A percentile compares a stretch with the other conserved stretches of the same genome.
Evolutionary conservation across 2,888 invertebrate genomes (phyloP).

Genomic region (Dugesia japonica): DNA sequence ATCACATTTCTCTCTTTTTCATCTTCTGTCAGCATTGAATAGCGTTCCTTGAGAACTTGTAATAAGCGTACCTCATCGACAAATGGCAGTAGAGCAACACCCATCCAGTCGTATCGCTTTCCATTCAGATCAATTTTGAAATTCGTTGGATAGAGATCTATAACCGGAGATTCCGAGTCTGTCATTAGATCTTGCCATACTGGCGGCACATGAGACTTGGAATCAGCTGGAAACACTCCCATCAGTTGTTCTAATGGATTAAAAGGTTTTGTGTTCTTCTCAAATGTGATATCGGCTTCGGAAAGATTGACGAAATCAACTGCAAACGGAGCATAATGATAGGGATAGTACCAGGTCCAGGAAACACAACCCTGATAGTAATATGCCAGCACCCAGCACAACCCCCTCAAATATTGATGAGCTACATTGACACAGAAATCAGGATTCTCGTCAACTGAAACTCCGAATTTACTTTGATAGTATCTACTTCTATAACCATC

Average conservation of each 20-base stretch:
- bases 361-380: slow-evolving; percentile 98
- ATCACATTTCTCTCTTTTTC: slow-evolving; percentile 58
- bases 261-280: slow-evolving; percentile 75
- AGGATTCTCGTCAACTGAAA: slow-evolving; percentile 43
- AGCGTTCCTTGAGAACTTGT: slow-evolving; percentile 66
- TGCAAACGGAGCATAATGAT: slow-evolving; percentile 97
- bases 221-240: slow-evolving; percentile 93
- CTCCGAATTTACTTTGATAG: slow-evolving; percentile 58
- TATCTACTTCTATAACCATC: slow-evolving; percentile 93
- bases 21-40: slow-evolving; percentile 62
- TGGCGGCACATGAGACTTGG: slow-evolving; percentile 73
- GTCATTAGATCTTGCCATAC: slow-evolving; percentile 84
- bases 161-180: slow-evolving; percentile 61
- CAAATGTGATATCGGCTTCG: slow-evolving; percentile 65
- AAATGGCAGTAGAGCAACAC: slow-evolving; percentile 88
- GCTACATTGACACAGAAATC: slow-evolving; percentile 57
- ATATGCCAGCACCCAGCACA: slow-evolving; percentile 93
- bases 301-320: slow-evolving; percentile 86
- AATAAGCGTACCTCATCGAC: slow-evolving; percentile 74
- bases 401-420: slow-evolving; percentile 76
- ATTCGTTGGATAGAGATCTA: slow-evolving; percentile 94
- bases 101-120: slow-evolving; percentile 96
- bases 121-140: slow-evolving; percentile 51
- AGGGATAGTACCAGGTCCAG: slow-evolving; percentile 98
- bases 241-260: slow-evolving; percentile 91